Evolutionary conservation across 2,888 invertebrate genomes (phyloP), one percentile per base, ranked within the genome.

Genomic region (Drosophila putrida): DNA sequence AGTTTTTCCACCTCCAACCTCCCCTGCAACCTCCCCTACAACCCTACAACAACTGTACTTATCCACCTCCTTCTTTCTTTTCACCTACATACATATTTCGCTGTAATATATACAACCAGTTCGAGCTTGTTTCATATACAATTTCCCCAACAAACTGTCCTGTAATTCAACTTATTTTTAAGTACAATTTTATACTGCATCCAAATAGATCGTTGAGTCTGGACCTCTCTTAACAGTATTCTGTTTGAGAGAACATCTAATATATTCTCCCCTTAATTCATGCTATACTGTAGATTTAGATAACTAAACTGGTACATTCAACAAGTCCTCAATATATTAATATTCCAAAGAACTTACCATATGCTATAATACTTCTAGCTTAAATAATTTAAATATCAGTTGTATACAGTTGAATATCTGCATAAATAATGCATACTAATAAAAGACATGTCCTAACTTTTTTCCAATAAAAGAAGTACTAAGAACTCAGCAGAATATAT

Each of bases 1-100:
- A 92, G 92, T 88, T 63, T 61, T 44, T 33, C 43, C 10, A 47
- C 43, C n/a, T n/a, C n/a, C n/a, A 60, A 49, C 50, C 58, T 41
- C 13, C 15, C 35, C 13, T 28, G 6, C 13, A 15, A n/a, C n/a
- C n/a, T n/a, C n/a, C 20, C 20, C 43, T 2, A 11, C 50, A 11
- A 10, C 28, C 20, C 20, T 2, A 20, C 20, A 20, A n/a, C n/a
- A 20, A 20, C 20, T 3, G 3, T 9, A 9, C n/a, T 28, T 10
- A 9, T 15, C 13, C 36, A 8, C 4, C 15, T 4, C 13, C 6
- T 5, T 15, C 6, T 4, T 5, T 6, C 10, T 25, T 11, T n/a
- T 15, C 25, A 36, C n/a, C 35, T 8, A 43, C 28, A 15, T 10
- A 6, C 11, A 28, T 6, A 8, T 15, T 28, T 28, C 13, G 15